These are phyloP conservation scores for Entelurus aequoreus DNA, from an alignment of 2,113 vertebrate genomes.

Conservation along the genomic window DNA sequence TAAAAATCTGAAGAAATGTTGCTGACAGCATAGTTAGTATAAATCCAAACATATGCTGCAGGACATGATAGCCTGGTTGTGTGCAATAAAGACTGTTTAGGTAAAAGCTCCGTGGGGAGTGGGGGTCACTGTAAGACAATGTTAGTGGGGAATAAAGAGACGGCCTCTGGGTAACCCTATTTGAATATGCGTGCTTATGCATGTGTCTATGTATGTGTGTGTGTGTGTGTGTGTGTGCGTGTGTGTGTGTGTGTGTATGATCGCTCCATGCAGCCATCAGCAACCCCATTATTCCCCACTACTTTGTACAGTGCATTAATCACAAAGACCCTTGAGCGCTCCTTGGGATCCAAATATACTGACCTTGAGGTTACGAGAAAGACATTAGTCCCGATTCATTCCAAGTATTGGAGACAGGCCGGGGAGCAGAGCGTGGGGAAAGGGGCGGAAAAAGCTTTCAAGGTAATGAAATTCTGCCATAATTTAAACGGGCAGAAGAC, in stretches of 20 bases:
- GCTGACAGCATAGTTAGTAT: neutral
- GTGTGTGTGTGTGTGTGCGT: slow-evolving; percentile 21
- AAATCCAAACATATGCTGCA: slow-evolving; percentile 20
- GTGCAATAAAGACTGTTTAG: slow-evolving; percentile 40
- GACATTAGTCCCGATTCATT: slow-evolving; percentile 77
- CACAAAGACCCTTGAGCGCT: slow-evolving; percentile 72
- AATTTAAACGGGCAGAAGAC: slow-evolving; percentile 76
- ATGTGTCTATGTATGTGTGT: slow-evolving; percentile 21
- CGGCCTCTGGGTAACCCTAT: slow-evolving; percentile 49
- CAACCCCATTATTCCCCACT: slow-evolving; percentile 68
- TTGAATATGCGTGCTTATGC: slow-evolving; percentile 60
- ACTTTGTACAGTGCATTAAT: slow-evolving; percentile 79
- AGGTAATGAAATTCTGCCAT: slow-evolving; percentile 82
- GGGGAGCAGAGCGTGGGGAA: slow-evolving; percentile 47
- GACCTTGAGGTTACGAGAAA: slow-evolving; percentile 81
- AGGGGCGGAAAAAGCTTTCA: slow-evolving; percentile 74
- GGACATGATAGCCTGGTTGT: slow-evolving; percentile 18
- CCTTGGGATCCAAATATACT: slow-evolving; percentile 71
- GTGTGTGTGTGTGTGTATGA: slow-evolving; percentile 31
- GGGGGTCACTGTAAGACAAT: slow-evolving; percentile 16
- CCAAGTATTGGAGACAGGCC: slow-evolving; percentile 63
- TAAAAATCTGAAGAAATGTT: slow-evolving; percentile 23
- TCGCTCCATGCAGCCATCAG: slow-evolving; percentile 62
- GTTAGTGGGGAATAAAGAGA: slow-evolving; percentile 31
- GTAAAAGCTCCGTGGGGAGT: slow-evolving; percentile 25